Evolutionary conservation across 2,888 invertebrate genomes (phyloP).

Genomic region (Notocelia uddmanniana): DNA sequence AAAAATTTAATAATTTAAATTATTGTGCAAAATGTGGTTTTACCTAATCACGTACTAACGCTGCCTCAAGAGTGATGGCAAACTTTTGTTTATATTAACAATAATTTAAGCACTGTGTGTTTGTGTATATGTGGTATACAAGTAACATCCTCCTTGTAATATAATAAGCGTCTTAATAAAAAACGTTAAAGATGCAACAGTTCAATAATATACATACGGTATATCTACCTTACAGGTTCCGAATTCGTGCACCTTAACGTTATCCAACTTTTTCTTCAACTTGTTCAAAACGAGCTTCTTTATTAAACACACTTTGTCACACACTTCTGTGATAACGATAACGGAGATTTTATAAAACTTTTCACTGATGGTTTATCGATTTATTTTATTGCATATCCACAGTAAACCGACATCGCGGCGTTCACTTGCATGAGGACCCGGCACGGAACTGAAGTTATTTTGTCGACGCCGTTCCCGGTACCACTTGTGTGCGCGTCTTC

Average conservation of each 20-base stretch:
- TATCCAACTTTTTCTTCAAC: conserved; percentile 50
- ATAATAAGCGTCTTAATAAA: background rate
- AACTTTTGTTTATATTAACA: background rate
- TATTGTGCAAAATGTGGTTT: background rate
- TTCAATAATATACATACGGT: conserved; percentile 22
- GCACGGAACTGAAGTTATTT: conserved; percentile 78
- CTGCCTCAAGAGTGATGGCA: background rate
- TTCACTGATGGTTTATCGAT: conserved; percentile 44
- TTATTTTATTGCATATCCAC: conserved; percentile 33
- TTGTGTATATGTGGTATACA: too few species aligned
- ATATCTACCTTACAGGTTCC: conserved; percentile 55
- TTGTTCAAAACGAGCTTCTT: conserved; percentile 45
- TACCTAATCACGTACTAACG: conserved; percentile 2
- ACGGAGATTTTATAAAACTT: conserved; percentile 30
- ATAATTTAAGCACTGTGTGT: background rate
- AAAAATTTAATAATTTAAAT: conserved; percentile 4
- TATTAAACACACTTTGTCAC: conserved; percentile 38
- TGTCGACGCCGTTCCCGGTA: conserved; percentile 62
- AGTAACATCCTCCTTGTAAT: too few species aligned
- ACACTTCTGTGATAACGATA: conserved; percentile 8
- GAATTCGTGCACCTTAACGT: conserved; percentile 51
- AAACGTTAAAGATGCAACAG: conserved; percentile 37
- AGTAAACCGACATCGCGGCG: conserved; percentile 55
- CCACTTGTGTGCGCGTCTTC: conserved; percentile 51
- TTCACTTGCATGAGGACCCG: conserved; percentile 68